A percentile compares a stretch with the other conserved stretches of the same genome.
Evolutionary conservation across 1,140 invertebrate species (phyloP).

Genomic region (Apis cerana): DNA sequence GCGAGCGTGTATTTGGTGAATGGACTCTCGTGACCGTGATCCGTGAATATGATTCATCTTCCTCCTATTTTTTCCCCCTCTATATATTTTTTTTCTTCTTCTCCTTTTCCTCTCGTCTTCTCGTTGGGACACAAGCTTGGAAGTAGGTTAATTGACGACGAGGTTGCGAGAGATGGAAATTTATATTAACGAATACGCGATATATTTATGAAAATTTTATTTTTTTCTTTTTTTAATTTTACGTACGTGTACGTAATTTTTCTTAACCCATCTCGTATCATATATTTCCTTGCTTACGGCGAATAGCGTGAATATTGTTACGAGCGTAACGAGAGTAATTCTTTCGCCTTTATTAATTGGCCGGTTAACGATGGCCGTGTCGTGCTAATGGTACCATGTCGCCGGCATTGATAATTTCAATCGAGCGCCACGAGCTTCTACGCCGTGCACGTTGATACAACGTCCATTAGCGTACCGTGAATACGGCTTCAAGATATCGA

Average conservation of each 20-base stretch:
- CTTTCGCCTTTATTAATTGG: slow-evolving; percentile 21
- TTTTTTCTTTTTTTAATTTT: no score
- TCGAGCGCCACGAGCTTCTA: slow-evolving; percentile 6
- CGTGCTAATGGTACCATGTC: slow-evolving; percentile 21
- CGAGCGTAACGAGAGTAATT: background rate
- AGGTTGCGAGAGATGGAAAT: no score
- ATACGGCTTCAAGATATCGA: slow-evolving; percentile 31
- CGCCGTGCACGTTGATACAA: background rate
- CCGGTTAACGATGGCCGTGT: background rate
- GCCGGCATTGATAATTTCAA: slow-evolving; percentile 48
- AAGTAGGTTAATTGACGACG: no score
- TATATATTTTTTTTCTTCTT: no score
- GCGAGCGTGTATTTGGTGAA: background rate
- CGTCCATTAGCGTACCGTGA: slow-evolving; percentile 35
- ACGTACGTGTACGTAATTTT: no score
- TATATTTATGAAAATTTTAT: no score
- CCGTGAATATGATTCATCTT: no score
- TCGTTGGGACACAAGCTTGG: no score
- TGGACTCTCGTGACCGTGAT: no score
- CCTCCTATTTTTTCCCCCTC: no score
- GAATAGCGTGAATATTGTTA: background rate
- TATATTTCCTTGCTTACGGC: background rate
- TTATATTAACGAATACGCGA: no score
- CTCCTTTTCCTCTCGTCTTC: no score
- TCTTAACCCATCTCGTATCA: background rate